These are phyloP conservation scores for Trachymyrmex cornetzi DNA, from an alignment of 1,140 invertebrate genomes.

Conservation along the genomic window DNA sequence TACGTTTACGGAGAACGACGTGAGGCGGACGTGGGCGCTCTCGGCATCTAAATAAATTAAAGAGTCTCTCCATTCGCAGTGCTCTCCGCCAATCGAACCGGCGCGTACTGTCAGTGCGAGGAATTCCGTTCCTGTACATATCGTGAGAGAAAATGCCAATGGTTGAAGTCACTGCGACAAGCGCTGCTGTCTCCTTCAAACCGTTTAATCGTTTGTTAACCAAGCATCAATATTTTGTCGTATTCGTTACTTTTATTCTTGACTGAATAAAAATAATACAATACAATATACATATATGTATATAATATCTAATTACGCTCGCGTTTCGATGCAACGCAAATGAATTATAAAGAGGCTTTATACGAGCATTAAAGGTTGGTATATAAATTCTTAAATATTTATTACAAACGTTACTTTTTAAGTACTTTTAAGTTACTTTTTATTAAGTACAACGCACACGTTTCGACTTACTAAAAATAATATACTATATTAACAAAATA, in stretches of 20 bases:
- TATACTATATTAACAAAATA: neutral
- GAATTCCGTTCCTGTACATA: constrained; percentile 53
- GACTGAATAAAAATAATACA: neutral
- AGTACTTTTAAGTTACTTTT: no score
- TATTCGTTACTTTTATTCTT: neutral
- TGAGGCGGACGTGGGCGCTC: constrained; percentile 45
- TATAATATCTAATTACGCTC: no score
- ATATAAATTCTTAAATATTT: no score
- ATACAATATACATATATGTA: no score
- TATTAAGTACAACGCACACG: no score
- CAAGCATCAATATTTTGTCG: neutral
- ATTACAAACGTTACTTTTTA: no score
- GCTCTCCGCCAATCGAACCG: constrained; percentile 69
- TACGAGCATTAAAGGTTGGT: no score
- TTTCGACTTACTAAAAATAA: no score
- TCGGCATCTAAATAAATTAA: constrained; percentile 72
- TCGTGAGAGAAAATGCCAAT: constrained; percentile 54
- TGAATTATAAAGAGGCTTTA: no score
- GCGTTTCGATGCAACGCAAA: no score
- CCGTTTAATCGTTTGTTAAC: constrained; percentile 36
- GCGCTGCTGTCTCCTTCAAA: neutral
- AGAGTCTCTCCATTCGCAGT: constrained; percentile 58
- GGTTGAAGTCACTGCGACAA: constrained; percentile 56
- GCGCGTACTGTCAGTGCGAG: constrained; percentile 21
- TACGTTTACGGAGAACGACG: constrained; percentile 18